A percentile compares a stretch with the other conserved stretches of the same genome.
Conservation (phyloP, 1,140 invertebrate genomes). For the Drosophila pseudoobscura region DNA sequence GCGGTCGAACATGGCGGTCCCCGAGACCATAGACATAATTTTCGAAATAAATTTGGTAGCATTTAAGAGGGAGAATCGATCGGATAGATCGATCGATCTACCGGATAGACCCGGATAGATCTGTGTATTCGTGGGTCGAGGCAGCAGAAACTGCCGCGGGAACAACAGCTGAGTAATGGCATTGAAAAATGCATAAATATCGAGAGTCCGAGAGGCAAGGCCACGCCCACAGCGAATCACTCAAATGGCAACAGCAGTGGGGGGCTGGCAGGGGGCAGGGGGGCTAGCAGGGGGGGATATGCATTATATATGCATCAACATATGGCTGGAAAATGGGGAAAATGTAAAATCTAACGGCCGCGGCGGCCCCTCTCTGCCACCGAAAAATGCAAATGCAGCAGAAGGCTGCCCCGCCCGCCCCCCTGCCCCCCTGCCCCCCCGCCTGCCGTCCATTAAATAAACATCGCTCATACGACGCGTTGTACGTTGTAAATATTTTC, state of each 20-base stretch:
- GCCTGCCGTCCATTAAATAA: slow-evolving; percentile 31
- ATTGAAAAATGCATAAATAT: slow-evolving; percentile 81
- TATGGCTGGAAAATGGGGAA: slow-evolving; percentile 43
- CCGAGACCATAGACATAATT: slow-evolving; percentile 54
- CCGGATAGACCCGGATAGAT: too few relatives aligned
- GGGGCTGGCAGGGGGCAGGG: background rate
- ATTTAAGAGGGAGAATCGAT: slow-evolving; percentile 67
- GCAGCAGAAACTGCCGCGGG: slow-evolving; percentile 28
- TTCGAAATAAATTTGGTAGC: slow-evolving; percentile 75
- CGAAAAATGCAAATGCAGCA: slow-evolving; percentile 44
- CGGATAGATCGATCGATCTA: background rate
- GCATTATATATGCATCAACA: slow-evolving; percentile 61
- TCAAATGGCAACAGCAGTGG: slow-evolving; percentile 44
- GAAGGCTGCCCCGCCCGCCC: background rate
- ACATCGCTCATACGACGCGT: slow-evolving; percentile 53
- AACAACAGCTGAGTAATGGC: slow-evolving; percentile 68
- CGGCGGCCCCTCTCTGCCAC: slow-evolving; percentile 7
- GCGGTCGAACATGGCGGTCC: slow-evolving; percentile 37
- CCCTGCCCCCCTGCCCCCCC: too few relatives aligned
- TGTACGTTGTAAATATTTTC: slow-evolving; percentile 42
- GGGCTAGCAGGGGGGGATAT: background rate
- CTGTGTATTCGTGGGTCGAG: background rate
- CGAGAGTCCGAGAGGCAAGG: slow-evolving; percentile 1
- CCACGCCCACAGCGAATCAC: slow-evolving; percentile 70
- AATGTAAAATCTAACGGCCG: slow-evolving; percentile 44